Percentiles rank a stretch among this genome's conserved stretches.
phyloP scores from a whole-genome alignment of 1,140 invertebrate genomes.

The Ceratina japonica region DNA sequence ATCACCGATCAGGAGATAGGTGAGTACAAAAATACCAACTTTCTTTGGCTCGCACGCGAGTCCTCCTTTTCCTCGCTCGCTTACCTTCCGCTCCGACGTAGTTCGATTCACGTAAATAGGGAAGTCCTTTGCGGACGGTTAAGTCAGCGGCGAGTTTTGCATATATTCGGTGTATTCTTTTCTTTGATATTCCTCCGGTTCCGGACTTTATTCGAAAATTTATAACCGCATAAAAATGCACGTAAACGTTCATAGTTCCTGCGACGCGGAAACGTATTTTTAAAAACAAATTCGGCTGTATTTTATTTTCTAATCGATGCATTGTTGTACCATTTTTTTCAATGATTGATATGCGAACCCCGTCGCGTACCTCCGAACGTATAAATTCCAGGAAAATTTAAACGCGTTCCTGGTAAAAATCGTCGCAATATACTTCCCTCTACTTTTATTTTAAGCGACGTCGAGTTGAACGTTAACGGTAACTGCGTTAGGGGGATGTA shows the following conservation, averaged over 20 bases:
- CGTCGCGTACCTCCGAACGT: not conserved
- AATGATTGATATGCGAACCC: not conserved
- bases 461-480: not conserved
- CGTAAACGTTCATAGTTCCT: too few species aligned
- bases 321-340: not conserved
- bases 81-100: not conserved
- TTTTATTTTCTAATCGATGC: not conserved
- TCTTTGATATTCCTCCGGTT: too few species aligned
- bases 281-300: too few species aligned
- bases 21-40: conserved; percentile 55
- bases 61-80: not conserved
- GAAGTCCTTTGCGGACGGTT: too few species aligned
- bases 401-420: not conserved
- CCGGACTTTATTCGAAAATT: too few species aligned
- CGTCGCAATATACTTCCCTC: too few species aligned
- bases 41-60: not conserved
- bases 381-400: not conserved
- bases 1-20: conserved; percentile 75
- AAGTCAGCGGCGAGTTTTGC: too few species aligned
- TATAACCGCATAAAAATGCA: too few species aligned
- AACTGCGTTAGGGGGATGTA: not conserved
- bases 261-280: too few species aligned
- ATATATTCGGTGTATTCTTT: too few species aligned
- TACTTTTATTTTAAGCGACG: not conserved
- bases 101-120: not conserved